Evolutionary conservation across 2,888 invertebrate species (phyloP).

Genomic region (Melinopterus prodromus): DNA sequence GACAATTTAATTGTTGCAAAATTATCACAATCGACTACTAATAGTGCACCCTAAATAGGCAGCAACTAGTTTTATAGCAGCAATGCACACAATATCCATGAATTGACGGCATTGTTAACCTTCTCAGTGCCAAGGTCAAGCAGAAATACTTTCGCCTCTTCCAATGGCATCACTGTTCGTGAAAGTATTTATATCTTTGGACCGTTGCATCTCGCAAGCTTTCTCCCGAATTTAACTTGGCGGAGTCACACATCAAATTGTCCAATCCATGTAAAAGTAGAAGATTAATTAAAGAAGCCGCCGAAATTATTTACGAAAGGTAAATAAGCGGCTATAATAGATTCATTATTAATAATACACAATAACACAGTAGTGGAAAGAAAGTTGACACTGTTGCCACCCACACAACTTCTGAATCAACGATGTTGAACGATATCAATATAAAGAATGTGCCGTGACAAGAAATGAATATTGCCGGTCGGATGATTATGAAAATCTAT

Average conservation of each 20-base stretch:
- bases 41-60: neutral
- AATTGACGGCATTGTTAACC: neutral
- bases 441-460: neutral
- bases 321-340: neutral
- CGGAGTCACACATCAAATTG: neutral
- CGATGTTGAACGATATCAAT: conserved; percentile 14
- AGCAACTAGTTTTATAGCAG: neutral
- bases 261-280: too few relatives aligned
- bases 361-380: neutral
- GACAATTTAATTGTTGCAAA: neutral
- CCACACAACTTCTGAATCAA: neutral
- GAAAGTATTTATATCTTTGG: neutral
- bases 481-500: neutral
- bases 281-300: neutral
- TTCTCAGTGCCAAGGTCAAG: neutral
- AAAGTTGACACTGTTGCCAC: neutral
- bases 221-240: neutral
- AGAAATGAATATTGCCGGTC: neutral
- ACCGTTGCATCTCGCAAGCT: neutral
- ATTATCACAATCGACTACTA: neutral
- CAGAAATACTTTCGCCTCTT: neutral
- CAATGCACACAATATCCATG: neutral
- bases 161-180: neutral
- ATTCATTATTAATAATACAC: neutral
- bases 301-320: neutral